Evolutionary conservation across 1,140 invertebrate genomes (phyloP), one percentile per base, ranked within the genome.

Genomic region (Globodera rostochiensis): DNA sequence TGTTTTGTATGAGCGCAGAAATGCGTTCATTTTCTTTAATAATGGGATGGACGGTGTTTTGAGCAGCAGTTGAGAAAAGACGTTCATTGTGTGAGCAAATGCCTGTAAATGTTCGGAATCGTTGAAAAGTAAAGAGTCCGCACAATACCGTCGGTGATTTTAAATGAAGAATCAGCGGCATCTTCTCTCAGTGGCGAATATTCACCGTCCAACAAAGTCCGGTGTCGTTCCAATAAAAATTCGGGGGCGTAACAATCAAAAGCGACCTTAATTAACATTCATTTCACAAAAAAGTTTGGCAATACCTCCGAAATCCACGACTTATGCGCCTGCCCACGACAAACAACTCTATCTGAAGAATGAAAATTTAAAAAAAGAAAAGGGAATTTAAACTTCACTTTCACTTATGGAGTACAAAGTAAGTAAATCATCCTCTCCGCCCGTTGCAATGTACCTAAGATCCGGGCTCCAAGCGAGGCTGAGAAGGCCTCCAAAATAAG

Each of bases 341-440:
- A 97, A 7, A 98, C 94, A 11, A 99, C 96, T 74, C 96, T 93
- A 88, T 98, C 96, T 85, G 93, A 50, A 64, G 21, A 6, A 19
- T 91, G 89, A 97, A 94, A 80, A 71, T 25, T 66, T 80, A 66
- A 36, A 36, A 36, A 36, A 7, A 36, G 47, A 69, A 79, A n/a
- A 45, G 47, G 7, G 64, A 47, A 25, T 9, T 0, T 81, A 49
- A 71, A 36, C 57, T 6, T 36, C 36, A 80, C 78, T 80, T 84
- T 85, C 79, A 3, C 9, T 21, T 36, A 89, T 83, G 73, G 95
- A 96, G 94, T 95, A 99, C n/a, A 99, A 94, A 9, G 97, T 98
- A 7, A 99, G 94, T 64, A 99, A 91, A 91, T 99, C 97, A 91
- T 99, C 98, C 91, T 99, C 97, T 45, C 98, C 98, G 6, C 97